Evolutionary conservation across 1,140 invertebrate genomes (phyloP).

Genomic region (Notospermus geniculatus): DNA sequence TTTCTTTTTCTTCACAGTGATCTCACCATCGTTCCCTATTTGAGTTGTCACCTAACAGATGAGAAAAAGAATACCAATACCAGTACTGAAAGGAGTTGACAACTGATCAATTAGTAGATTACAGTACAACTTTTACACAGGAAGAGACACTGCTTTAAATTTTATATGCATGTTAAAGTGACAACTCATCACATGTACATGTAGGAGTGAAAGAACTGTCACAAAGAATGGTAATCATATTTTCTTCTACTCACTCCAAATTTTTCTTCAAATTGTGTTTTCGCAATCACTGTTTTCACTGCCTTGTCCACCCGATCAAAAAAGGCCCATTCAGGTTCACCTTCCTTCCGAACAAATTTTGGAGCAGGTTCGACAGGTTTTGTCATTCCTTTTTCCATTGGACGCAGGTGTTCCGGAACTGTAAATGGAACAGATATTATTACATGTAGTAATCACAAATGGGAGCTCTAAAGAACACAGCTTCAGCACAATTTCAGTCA

Average conservation of each 20-base stretch:
- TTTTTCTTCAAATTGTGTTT: constrained; percentile 30
- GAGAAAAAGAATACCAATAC: not conserved
- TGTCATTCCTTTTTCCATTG: constrained; percentile 26
- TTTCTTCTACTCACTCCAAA: constrained; percentile 26
- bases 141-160: no score
- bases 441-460: no score
- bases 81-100: not conserved
- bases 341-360: constrained; percentile 29
- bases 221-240: no score
- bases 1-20: not conserved
- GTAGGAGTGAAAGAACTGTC: no score
- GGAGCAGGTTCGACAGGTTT: constrained; percentile 25
- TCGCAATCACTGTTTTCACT: constrained; percentile 27
- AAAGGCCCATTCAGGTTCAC: constrained; percentile 29
- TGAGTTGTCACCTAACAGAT: no score
- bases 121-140: no score
- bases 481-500: no score
- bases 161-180: no score
- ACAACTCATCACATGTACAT: no score
- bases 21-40: not conserved
- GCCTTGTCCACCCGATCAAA: constrained; percentile 31
- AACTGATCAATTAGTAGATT: no score
- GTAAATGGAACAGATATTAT: not conserved
- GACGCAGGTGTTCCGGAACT: not conserved
- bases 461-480: no score